phyloP scores from a whole-genome alignment of 2,113 vertebrate genomes.

The Collichthys lucidus region DNA sequence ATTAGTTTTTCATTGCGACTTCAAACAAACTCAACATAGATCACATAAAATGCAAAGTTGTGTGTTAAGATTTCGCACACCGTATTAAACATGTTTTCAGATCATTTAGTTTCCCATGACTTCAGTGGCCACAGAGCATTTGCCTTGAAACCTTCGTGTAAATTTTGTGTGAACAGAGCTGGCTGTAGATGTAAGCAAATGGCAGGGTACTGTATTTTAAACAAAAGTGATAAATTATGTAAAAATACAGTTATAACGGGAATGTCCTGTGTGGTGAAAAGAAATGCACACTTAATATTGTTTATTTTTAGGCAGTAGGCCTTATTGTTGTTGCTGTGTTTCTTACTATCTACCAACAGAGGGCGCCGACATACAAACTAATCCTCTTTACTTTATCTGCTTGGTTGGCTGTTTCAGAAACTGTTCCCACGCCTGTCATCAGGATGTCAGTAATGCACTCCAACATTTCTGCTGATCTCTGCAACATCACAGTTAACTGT shows the following conservation, averaged over 20 bases:
- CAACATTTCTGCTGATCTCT: constrained; percentile 49
- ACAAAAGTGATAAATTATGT: too few relatives aligned
- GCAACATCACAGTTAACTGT: constrained; percentile 71
- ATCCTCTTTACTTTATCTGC: neutral
- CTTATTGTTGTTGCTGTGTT: neutral
- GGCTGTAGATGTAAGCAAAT: too few relatives aligned
- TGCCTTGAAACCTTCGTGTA: neutral
- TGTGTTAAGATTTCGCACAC: neutral
- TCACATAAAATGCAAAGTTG: too few relatives aligned
- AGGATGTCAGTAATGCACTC: rapidly evolving
- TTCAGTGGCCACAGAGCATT: neutral
- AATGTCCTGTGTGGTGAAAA: neutral
- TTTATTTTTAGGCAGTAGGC: too few relatives aligned
- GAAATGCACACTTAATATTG: neutral
- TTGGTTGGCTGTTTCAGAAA: constrained; percentile 9
- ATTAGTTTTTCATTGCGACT: too few relatives aligned
- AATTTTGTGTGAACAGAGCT: neutral
- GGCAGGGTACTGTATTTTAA: too few relatives aligned
- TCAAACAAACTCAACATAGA: too few relatives aligned
- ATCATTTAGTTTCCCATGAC: neutral
- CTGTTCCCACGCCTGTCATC: constrained; percentile 54
- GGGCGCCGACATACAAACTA: neutral
- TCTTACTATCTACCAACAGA: neutral
- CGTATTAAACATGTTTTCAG: too few relatives aligned
- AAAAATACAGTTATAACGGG: neutral